Conservation (phyloP, 1,140 invertebrate species). For the Phortica variegata region DNA sequence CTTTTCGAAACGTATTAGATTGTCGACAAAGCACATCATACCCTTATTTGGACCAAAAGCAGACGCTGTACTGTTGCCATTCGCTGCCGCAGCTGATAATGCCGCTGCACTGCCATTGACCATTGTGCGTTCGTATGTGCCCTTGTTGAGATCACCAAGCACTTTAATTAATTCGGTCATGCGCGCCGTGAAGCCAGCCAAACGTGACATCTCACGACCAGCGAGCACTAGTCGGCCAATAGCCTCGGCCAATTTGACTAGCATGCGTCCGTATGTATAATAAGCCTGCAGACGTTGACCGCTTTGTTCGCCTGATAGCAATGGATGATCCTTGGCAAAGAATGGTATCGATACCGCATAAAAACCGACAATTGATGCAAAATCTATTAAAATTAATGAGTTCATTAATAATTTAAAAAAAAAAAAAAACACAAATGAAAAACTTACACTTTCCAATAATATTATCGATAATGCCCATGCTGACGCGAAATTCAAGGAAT, state of each 20-base stretch:
- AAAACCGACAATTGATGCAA: slow-evolving; percentile 93
- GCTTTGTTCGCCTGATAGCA: slow-evolving; percentile 65
- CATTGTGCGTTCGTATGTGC: slow-evolving; percentile 88
- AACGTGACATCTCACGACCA: slow-evolving; percentile 87
- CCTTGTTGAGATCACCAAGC: slow-evolving; percentile 81
- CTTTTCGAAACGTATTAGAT: slow-evolving; percentile 89
- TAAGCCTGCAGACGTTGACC: slow-evolving; percentile 79
- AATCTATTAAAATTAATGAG: slow-evolving; percentile 63
- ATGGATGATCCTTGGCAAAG: slow-evolving; percentile 69
- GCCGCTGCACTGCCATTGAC: slow-evolving; percentile 60
- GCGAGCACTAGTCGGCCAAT: slow-evolving; percentile 92
- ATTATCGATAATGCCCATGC: slow-evolving; percentile 94
- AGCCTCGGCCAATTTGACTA: slow-evolving; percentile 95
- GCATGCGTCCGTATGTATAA: slow-evolving; percentile 95
- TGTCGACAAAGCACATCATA: slow-evolving; percentile 81
- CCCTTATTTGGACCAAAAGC: slow-evolving; percentile 72
- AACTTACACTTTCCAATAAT: slow-evolving; percentile 93
- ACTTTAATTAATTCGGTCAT: slow-evolving; percentile 89
- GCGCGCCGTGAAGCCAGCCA: slow-evolving; percentile 88
- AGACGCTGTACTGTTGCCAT: slow-evolving; percentile 21
- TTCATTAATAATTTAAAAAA: not conserved
- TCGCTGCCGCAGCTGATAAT: slow-evolving; percentile 1
- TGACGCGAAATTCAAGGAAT: slow-evolving; percentile 88
- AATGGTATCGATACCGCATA: slow-evolving; percentile 94
- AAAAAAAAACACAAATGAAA: not conserved